phyloP scores from a whole-genome alignment of 2,113 vertebrate species.

The Mobula hypostoma region DNA sequence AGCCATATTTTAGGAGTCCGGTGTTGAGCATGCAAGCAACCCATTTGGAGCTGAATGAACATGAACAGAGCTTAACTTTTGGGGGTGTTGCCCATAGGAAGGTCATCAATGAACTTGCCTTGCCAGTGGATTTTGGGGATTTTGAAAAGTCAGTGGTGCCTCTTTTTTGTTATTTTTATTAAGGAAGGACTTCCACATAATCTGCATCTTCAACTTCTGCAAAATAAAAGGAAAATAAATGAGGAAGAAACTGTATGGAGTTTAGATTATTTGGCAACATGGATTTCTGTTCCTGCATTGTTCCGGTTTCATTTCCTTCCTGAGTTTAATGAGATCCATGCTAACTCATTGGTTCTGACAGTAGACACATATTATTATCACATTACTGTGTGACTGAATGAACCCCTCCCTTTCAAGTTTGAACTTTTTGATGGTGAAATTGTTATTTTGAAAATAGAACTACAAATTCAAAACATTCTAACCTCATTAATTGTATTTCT shows the following conservation, averaged over 20 bases:
- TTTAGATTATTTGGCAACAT: neutral
- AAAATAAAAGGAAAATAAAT: slow-evolving; percentile 1
- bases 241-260: neutral
- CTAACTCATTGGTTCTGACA: neutral
- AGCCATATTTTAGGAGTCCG: no score
- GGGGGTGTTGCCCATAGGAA: no score
- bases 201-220: neutral
- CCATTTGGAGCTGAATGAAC: no score
- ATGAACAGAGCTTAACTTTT: no score
- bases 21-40: no score
- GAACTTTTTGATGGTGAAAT: no score
- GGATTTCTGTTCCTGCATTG: neutral
- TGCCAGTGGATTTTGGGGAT: neutral
- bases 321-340: neutral
- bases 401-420: no score
- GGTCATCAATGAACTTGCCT: no score
- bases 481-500: neutral
- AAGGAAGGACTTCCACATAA: neutral
- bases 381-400: neutral
- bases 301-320: neutral
- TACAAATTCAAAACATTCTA: neutral
- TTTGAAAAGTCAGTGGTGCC: neutral
- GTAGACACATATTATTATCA: neutral
- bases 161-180: slow-evolving; percentile 10
- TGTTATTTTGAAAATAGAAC: no score